phyloP scores from a whole-genome alignment of 2,797 vertebrate genomes.

The Poecilia velifera region DNA sequence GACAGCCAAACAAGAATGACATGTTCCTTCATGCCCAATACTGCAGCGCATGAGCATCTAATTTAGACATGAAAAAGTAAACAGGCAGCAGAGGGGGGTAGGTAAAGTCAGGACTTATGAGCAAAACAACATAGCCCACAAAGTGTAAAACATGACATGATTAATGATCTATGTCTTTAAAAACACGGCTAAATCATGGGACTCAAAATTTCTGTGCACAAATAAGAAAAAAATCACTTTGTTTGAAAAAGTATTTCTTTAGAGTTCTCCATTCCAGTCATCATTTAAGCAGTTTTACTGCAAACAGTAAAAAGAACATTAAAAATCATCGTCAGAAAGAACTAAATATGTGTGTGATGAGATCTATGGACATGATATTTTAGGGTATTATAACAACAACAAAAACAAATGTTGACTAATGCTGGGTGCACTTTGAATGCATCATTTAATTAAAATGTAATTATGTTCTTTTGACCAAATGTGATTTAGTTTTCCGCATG shows the following conservation, averaged over 20 bases:
- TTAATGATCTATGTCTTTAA: slow-evolving; percentile 9
- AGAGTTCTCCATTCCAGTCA: neutral
- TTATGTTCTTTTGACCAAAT: neutral
- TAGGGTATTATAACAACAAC: neutral
- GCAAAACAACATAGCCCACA: slow-evolving; percentile 34
- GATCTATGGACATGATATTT: neutral
- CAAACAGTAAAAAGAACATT: neutral
- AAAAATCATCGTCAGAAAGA: neutral
- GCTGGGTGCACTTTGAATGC: neutral
- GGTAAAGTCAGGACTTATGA: slow-evolving; percentile 29
- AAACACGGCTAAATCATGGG: neutral
- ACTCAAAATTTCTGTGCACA: neutral
- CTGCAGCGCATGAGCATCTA: slow-evolving; percentile 52
- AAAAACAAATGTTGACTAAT: neutral
- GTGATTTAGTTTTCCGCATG: neutral
- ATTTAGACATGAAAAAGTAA: slow-evolving; percentile 68
- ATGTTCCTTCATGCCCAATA: slow-evolving; percentile 62
- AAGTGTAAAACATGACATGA: slow-evolving; percentile 23
- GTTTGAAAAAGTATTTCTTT: neutral
- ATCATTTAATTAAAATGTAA: neutral
- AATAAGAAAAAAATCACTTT: neutral
- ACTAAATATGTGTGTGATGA: neutral
- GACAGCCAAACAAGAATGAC: slow-evolving; percentile 73
- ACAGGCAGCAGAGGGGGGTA: slow-evolving; percentile 36
- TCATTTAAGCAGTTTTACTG: neutral